Evolutionary conservation across 2,888 invertebrate species (phyloP).

Genomic region (Isoperla grammatica): DNA sequence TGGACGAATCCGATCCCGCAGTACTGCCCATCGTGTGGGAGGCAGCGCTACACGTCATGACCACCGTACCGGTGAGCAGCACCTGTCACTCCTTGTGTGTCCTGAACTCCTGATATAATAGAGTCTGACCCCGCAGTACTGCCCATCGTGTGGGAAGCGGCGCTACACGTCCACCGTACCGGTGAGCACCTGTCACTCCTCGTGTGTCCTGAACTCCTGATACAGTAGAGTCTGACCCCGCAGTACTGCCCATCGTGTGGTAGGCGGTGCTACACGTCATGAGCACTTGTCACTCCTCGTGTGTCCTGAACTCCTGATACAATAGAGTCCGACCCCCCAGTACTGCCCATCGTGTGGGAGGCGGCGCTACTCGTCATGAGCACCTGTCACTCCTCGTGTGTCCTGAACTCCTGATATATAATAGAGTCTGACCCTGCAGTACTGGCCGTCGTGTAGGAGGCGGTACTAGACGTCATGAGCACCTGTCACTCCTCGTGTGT

Average conservation of each 20-base stretch:
- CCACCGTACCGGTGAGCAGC: constrained; percentile 50
- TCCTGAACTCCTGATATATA: too few species aligned
- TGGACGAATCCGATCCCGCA: constrained; percentile 64
- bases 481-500: too few species aligned
- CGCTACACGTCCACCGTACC: constrained; percentile 55
- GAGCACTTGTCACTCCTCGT: too few species aligned
- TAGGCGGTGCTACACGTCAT: constrained; percentile 61
- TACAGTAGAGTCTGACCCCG: constrained; percentile 64
- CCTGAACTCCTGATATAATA: too few species aligned
- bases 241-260: constrained; percentile 65
- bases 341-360: constrained; percentile 68
- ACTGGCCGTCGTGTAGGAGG: constrained; percentile 67
- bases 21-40: constrained; percentile 70
- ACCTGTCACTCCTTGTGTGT: too few species aligned
- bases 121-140: constrained; percentile 62
- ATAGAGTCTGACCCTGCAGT: constrained; percentile 63
- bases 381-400: too few species aligned
- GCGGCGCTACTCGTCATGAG: constrained; percentile 58
- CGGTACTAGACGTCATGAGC: constrained; percentile 57
- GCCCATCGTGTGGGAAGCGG: constrained; percentile 68
- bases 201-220: too few species aligned
- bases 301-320: too few species aligned
- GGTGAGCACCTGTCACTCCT: too few species aligned
- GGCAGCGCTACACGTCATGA: constrained; percentile 57
- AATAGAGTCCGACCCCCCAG: constrained; percentile 62